Conservation (phyloP, 2,888 invertebrate genomes). For the Cephus sareptanus region DNA sequence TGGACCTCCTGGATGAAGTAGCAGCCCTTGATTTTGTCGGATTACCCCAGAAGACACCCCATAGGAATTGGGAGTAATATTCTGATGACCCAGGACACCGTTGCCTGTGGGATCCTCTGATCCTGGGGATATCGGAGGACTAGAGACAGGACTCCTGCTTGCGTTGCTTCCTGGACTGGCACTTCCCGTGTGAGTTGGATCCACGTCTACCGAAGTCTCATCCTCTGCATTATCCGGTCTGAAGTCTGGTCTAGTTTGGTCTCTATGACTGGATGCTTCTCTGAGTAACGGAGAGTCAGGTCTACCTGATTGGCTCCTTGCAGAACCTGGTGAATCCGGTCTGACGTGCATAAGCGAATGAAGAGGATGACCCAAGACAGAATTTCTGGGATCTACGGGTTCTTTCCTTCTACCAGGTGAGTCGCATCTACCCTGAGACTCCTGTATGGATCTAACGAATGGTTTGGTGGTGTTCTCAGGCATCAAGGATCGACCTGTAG, state of each 20-base stretch:
- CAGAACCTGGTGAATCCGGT: constrained; percentile 2
- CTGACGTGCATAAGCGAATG: constrained; percentile 30
- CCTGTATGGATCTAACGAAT: constrained; percentile 9
- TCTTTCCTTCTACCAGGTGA: background rate
- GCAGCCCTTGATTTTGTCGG: constrained; percentile 56
- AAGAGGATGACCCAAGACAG: constrained; percentile 30
- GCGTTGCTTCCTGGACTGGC: constrained; percentile 73
- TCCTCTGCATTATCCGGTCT: constrained; percentile 48
- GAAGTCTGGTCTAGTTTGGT: constrained; percentile 54
- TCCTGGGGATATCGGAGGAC: constrained; percentile 88
- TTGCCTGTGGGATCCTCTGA: constrained; percentile 77
- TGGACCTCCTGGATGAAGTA: constrained; percentile 56
- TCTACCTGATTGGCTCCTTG: constrained; percentile 14
- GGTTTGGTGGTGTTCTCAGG: background rate
- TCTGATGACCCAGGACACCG: constrained; percentile 41
- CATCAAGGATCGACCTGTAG: constrained; percentile 52
- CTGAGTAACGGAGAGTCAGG: constrained; percentile 15
- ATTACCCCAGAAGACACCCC: constrained; percentile 37
- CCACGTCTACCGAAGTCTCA: constrained; percentile 44
- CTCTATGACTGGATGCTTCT: constrained; percentile 49
- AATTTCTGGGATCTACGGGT: background rate
- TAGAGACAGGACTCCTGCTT: constrained; percentile 73
- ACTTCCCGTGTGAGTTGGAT: constrained; percentile 65
- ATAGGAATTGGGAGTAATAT: constrained; percentile 34
- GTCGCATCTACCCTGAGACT: constrained; percentile 27